Percentiles rank a stretch among this genome's conserved stretches.
Conservation (phyloP, 2,797 vertebrate genomes). For the Malurus splendens region DNA sequence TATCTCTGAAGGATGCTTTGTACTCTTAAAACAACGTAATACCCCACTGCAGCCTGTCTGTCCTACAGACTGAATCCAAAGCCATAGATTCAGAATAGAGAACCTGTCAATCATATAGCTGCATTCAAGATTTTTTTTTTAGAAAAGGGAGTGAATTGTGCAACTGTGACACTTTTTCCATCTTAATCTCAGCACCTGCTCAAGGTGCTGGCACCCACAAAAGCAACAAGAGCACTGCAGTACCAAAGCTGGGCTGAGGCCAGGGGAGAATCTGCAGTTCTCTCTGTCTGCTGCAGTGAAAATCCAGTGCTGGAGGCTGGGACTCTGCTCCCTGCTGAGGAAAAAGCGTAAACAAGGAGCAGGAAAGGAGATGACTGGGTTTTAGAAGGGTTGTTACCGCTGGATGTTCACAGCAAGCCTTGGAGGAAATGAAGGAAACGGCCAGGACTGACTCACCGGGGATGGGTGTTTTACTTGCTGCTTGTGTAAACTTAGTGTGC, state of each 20-base stretch:
- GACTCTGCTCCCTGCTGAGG: neutral
- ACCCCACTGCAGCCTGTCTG: neutral
- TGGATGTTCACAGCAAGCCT: neutral
- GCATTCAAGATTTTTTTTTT: neutral
- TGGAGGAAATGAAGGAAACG: slow-evolving; percentile 28
- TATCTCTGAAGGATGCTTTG: neutral
- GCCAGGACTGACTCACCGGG: neutral
- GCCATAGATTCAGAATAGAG: neutral
- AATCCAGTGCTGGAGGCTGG: neutral
- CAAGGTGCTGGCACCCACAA: neutral
- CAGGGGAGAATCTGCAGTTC: neutral
- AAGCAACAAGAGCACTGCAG: neutral
- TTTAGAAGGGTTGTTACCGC: neutral
- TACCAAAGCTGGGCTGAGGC: neutral
- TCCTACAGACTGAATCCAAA: neutral
- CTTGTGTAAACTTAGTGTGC: neutral
- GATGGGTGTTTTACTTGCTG: slow-evolving; percentile 3
- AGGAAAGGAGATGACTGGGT: neutral
- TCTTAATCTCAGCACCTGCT: neutral
- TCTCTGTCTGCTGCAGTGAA: neutral
- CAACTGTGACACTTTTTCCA: neutral
- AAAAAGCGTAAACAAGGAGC: neutral
- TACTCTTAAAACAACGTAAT: neutral
- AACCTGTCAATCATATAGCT: neutral
- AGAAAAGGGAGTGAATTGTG: neutral